These are phyloP conservation scores for Pseudoips prasinana DNA, from an alignment of 2,888 invertebrate species.

Conservation along the genomic window DNA sequence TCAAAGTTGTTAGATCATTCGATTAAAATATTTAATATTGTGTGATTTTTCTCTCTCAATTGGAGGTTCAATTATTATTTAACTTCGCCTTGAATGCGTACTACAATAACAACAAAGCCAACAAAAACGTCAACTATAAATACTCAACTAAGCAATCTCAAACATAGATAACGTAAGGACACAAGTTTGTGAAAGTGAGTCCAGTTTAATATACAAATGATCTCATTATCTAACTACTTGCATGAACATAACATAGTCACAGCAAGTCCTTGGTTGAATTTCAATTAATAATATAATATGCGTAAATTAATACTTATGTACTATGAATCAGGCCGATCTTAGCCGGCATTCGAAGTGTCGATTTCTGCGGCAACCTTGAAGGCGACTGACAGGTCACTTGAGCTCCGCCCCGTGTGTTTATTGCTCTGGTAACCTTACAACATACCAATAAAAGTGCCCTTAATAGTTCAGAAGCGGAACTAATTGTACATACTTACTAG, in stretches of 20 bases:
- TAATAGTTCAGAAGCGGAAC: constrained; percentile 70
- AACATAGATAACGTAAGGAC: constrained; percentile 37
- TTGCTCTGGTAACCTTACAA: constrained; percentile 48
- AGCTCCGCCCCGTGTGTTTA: constrained; percentile 33
- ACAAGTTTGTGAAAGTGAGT: constrained; percentile 42
- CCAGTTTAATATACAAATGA: constrained; percentile 31
- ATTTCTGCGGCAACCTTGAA: constrained; percentile 68
- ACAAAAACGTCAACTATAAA: constrained; percentile 23
- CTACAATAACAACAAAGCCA: constrained; percentile 5
- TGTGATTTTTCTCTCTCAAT: too few species aligned
- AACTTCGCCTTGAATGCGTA: constrained; percentile 16
- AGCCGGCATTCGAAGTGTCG: constrained; percentile 54
- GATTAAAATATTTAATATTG: too few species aligned
- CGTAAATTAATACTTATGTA: constrained; percentile 42
- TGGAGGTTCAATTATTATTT: constrained; percentile 1
- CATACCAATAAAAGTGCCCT: constrained; percentile 51
- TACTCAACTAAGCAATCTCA: constrained; percentile 13
- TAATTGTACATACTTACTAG: constrained; percentile 49
- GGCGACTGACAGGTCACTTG: constrained; percentile 52
- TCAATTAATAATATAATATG: constrained; percentile 38
- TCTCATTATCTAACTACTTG: constrained; percentile 35
- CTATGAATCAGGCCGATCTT: constrained; percentile 50
- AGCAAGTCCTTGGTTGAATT: constrained; percentile 34
- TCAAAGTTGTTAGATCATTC: too few species aligned
- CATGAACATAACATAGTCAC: constrained; percentile 11